Evolutionary conservation across 1,140 invertebrate genomes (phyloP), one percentile per base, ranked within the genome.

Genomic region (Eurosta solidaginis): DNA sequence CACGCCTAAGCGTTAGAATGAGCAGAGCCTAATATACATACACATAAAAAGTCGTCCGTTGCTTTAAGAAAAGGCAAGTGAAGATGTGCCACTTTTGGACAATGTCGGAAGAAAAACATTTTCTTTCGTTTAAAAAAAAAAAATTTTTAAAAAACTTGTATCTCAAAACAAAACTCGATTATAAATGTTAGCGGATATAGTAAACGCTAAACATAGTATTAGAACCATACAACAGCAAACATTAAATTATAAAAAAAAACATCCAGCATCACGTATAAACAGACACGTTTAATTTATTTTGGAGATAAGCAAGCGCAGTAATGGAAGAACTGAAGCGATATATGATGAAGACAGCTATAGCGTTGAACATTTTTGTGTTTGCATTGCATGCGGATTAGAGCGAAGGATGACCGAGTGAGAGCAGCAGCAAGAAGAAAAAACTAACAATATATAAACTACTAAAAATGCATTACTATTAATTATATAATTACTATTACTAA

Each of bases 1-100:
- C 84, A 87, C 73, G 82, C 82, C 80, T 82, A 81, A 42, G 40
- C 5, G 22, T n/a, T 6, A 52, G 49, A 52, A 52, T 59, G n/a
- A n/a, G n/a, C n/a, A n/a, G n/a, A 20, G n/a, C 2, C 20, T 2
- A 17, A 10, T 54, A 27, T 25, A 10, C 40, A 1, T 68, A 42
- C 33, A 40, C 10, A 68, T 20, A n/a, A 5, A 20, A 17, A 68
- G 59, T 2, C n/a, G 40, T 40, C 9, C 59, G 33, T 40, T 20
- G 5, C 17, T n/a, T 68, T 40, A 9, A 14, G 9, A 42, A 42
- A 33, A 29, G 33, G 2, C 3, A 36, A 10, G n/a, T 4, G 14
- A n/a, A 27, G 54, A 63, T 14, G 29, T 33, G 2, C 4, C 27
- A 27, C 54, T 68, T 36, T 7, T 10, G 3, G 49, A 3, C 25